phyloP scores from a whole-genome alignment of 64 coral and sea anemone species.

The Porites australiensis region DNA sequence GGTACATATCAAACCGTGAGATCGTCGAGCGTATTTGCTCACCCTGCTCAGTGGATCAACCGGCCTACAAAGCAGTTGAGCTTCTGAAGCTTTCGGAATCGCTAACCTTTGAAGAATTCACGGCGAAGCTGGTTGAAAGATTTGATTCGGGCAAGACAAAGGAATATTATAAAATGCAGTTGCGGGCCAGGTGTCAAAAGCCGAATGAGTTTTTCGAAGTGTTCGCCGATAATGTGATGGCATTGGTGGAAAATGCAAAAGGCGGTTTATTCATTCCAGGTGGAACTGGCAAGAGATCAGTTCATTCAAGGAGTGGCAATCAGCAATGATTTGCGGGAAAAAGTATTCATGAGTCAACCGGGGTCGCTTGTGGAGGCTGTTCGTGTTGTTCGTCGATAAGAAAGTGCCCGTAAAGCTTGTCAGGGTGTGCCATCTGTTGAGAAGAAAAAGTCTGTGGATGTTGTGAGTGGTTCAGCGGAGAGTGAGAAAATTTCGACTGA shows the following conservation, averaged over 20 bases:
- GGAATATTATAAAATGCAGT: slow-evolving; percentile 57
- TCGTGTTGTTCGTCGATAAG: no score
- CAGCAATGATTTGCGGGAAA: no score
- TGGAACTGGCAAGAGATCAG: slow-evolving; percentile 51
- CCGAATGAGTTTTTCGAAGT: slow-evolving; percentile 8
- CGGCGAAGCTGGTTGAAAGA: slow-evolving; percentile 19
- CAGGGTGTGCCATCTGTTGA: no score
- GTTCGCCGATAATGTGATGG: slow-evolving; percentile 20
- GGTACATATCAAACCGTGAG: slow-evolving; percentile 18
- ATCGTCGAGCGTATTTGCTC: slow-evolving; percentile 52
- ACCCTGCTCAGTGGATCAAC: slow-evolving; percentile 57
- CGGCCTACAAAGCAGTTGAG: slow-evolving; percentile 56
- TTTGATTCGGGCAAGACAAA: slow-evolving; percentile 68
- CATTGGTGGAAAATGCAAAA: slow-evolving; percentile 45
- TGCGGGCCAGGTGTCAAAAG: slow-evolving; percentile 27
- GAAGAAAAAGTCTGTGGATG: no score
- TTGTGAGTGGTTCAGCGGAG: no score
- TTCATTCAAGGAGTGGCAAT: slow-evolving; percentile 47
- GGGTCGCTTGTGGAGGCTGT: slow-evolving; percentile 1
- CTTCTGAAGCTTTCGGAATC: no score
- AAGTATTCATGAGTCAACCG: slow-evolving; percentile 42
- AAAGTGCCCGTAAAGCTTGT: no score
- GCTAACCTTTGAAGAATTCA: slow-evolving; percentile 43
- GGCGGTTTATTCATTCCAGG: slow-evolving; percentile 40
- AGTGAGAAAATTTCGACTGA: no score